Evolutionary conservation across 2,113 vertebrate genomes (phyloP).

Genomic region (Dissostichus mawsoni): DNA sequence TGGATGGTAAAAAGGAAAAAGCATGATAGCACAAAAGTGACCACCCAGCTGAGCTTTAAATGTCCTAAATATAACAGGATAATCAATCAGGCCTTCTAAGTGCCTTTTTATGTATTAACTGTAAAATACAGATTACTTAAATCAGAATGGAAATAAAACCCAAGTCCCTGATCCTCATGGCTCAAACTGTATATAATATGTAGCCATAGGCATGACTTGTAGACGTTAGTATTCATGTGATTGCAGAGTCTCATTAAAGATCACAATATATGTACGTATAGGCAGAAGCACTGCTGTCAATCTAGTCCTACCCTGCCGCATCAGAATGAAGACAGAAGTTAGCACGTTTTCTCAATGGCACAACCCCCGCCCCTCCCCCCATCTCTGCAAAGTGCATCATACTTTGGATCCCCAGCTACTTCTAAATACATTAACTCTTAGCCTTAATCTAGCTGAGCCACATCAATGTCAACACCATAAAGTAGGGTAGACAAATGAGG

Average conservation of each 20-base stretch:
- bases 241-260: slow-evolving; percentile 48
- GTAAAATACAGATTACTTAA: slow-evolving; percentile 50
- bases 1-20: slow-evolving; percentile 59
- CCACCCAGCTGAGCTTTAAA: slow-evolving; percentile 51
- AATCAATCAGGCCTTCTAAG: slow-evolving; percentile 53
- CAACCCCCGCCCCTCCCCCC: slow-evolving; percentile 22
- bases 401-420: slow-evolving; percentile 72
- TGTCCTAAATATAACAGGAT: slow-evolving; percentile 50
- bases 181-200: slow-evolving; percentile 55
- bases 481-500: slow-evolving; percentile 46
- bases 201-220: slow-evolving; percentile 40
- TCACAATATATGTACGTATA: slow-evolving; percentile 20
- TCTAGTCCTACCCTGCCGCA: slow-evolving; percentile 10
- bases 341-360: slow-evolving; percentile 32
- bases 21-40: slow-evolving; percentile 40
- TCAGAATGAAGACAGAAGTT: slow-evolving; percentile 44
- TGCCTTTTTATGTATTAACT: slow-evolving; percentile 46
- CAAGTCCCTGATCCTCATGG: slow-evolving; percentile 40
- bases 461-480: slow-evolving; percentile 31
- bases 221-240: slow-evolving; percentile 58
- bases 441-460: slow-evolving; percentile 36
- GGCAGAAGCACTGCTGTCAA: slow-evolving; percentile 24
- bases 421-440: slow-evolving; percentile 39
- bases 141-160: slow-evolving; percentile 56
- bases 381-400: slow-evolving; percentile 74